Evolutionary conservation across 1,140 invertebrate genomes (phyloP).

Genomic region (Drosophila subobscura): DNA sequence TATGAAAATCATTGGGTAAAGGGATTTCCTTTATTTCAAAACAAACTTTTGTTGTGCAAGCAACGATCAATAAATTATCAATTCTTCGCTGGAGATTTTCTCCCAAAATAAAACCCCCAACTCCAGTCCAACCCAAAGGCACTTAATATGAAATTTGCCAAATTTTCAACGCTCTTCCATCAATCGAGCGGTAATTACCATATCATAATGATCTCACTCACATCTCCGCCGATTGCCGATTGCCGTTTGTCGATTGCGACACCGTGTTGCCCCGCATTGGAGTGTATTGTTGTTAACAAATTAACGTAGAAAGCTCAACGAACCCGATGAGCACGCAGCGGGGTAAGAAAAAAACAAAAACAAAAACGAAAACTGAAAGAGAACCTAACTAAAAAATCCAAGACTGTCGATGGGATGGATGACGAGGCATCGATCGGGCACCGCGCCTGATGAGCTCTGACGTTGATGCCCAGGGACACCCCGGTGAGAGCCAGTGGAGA

Average conservation of each 20-base stretch:
- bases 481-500: constrained; percentile 56
- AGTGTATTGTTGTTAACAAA: constrained; percentile 75
- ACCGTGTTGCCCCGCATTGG: constrained; percentile 45
- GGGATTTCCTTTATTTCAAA: no score
- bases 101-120: background rate
- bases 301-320: constrained; percentile 81
- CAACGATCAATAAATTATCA: no score
- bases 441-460: constrained; percentile 48
- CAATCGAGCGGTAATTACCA: constrained; percentile 61
- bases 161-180: constrained; percentile 65
- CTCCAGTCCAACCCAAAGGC: constrained; percentile 13
- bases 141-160: constrained; percentile 62
- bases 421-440: constrained; percentile 61
- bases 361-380: constrained; percentile 13
- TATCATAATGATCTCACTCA: constrained; percentile 60
- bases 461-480: constrained; percentile 77
- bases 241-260: constrained; percentile 30
- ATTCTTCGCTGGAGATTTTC: background rate
- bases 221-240: constrained; percentile 34
- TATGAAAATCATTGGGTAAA: no score
- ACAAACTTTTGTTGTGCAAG: no score
- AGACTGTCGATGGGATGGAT: constrained; percentile 67
- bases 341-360: constrained; percentile 46
- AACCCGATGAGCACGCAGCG: constrained; percentile 65
- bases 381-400: constrained; percentile 50